Evolutionary conservation across 2,888 invertebrate genomes (phyloP), one percentile per base, ranked within the genome.

Genomic region (Orgyia antiqua): DNA sequence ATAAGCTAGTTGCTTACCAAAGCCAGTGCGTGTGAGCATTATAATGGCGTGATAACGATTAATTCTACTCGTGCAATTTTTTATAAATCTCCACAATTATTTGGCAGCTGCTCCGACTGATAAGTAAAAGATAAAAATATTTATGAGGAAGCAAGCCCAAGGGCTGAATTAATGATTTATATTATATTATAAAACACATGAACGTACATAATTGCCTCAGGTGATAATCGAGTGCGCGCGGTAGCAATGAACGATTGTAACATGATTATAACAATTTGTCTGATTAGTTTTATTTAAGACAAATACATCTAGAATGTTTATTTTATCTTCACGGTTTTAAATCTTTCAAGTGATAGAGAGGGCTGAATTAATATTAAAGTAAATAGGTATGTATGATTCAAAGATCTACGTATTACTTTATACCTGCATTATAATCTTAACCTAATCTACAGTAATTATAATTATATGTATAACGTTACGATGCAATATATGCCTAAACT

Each of bases 1-100:
- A n/a, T n/a, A n/a, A n/a, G n/a, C n/a, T n/a, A n/a, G n/a, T n/a
- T n/a, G n/a, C n/a, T n/a, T n/a, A n/a, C n/a, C n/a, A n/a, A n/a
- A n/a, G n/a, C 20, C 15, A 20, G 24, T 34, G 36, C 35, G 15
- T 15, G 15, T 15, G n/a, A 15, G 4, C 6, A 6, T 15, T 15
- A 4, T 4, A 15, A 26, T 68, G 33, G 64, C 69, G 66, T 70
- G 68, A 41, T 63, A 53, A 18, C 28, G 46, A 51, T 53, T 45
- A 49, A 51, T 62, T 43, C 58, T 51, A 52, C 40, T 36, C 48
- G 72, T 75, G 74, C 63, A 68, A 69, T 68, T 76, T 70, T 66
- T 57, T 41, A 52, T 45, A 63, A 76, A 75, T 74, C 71, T 62
- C 48, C 52, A 57, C 59, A 69, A 69, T 68, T 65, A 65, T 56